phyloP scores from a whole-genome alignment of 2,797 vertebrate genomes.

The Macrochelys suwanniensis region DNA sequence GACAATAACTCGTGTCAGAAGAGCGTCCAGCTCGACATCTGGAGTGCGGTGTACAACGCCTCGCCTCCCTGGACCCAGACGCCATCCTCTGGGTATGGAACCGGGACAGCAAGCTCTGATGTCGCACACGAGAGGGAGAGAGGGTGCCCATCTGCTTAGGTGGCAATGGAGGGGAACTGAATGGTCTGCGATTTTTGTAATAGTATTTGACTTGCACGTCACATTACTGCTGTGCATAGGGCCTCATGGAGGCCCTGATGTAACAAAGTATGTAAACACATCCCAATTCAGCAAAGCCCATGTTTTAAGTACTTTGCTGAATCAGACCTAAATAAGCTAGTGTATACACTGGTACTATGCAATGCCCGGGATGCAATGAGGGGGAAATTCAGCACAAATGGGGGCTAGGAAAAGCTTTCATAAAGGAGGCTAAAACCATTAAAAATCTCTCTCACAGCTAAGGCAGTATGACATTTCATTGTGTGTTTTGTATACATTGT shows the following conservation, averaged over 20 bases:
- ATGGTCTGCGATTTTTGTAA: background rate
- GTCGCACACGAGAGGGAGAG: background rate
- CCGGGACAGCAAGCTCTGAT: background rate
- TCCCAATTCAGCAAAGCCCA: accelerated
- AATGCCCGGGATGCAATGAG: too few species aligned
- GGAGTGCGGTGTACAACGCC: too few species aligned
- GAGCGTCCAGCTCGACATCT: too few species aligned
- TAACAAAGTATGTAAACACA: accelerated
- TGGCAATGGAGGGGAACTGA: background rate
- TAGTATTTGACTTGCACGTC: accelerated
- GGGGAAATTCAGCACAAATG: background rate
- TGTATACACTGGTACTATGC: accelerated
- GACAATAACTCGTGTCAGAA: background rate
- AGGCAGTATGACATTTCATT: background rate
- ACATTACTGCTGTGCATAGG: accelerated
- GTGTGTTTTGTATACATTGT: background rate
- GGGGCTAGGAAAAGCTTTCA: background rate
- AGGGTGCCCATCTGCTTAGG: background rate
- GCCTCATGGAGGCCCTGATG: background rate
- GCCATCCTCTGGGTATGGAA: background rate
- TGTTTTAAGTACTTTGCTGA: background rate
- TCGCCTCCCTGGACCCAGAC: background rate
- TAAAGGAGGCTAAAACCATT: background rate
- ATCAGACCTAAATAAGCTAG: accelerated
- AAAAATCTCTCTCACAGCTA: too few species aligned